phyloP scores from a whole-genome alignment of 2,888 invertebrate genomes.

The Watsonalla binaria region DNA sequence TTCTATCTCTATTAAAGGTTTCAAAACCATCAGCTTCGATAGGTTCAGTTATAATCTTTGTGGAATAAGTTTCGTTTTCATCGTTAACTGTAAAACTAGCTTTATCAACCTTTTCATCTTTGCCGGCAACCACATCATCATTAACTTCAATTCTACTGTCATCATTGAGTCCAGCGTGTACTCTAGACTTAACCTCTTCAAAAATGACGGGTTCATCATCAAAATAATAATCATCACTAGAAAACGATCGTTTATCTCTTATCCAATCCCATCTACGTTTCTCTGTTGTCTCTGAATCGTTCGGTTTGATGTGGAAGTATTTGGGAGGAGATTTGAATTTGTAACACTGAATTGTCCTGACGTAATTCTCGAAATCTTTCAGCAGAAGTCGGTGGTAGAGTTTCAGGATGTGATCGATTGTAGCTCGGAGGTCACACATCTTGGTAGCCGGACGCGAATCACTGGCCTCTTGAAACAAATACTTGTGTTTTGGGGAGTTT shows the following conservation, averaged over 20 bases:
- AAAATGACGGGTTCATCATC: not conserved
- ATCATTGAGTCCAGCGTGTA: conserved; percentile 3
- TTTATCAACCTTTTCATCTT: too few relatives aligned
- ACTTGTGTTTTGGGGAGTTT: conserved; percentile 1
- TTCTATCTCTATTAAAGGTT: conserved; percentile 27
- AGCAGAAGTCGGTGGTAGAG: conserved; percentile 15
- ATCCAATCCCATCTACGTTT: conserved; percentile 36
- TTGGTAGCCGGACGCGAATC: conserved; percentile 13
- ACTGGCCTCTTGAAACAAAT: conserved; percentile 58
- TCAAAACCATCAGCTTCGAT: conserved; percentile 24
- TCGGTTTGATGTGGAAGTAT: conserved; percentile 22
- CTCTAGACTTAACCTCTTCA: not conserved
- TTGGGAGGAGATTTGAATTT: conserved; percentile 24
- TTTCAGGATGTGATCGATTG: conserved; percentile 24
- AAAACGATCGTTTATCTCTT: conserved; percentile 31
- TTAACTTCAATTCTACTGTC: not conserved
- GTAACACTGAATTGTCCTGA: conserved; percentile 33
- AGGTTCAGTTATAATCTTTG: not conserved
- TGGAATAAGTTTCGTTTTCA: too few relatives aligned
- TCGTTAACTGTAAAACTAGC: too few relatives aligned
- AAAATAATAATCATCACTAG: not conserved
- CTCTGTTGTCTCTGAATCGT: conserved; percentile 5
- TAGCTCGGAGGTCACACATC: conserved; percentile 43
- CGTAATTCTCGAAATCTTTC: conserved; percentile 28
- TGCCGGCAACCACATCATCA: not conserved